Percentiles rank a stretch among this genome's conserved stretches.
Evolutionary conservation across 2,113 vertebrate species (phyloP).

Genomic region (Shinisaurus crocodilurus): DNA sequence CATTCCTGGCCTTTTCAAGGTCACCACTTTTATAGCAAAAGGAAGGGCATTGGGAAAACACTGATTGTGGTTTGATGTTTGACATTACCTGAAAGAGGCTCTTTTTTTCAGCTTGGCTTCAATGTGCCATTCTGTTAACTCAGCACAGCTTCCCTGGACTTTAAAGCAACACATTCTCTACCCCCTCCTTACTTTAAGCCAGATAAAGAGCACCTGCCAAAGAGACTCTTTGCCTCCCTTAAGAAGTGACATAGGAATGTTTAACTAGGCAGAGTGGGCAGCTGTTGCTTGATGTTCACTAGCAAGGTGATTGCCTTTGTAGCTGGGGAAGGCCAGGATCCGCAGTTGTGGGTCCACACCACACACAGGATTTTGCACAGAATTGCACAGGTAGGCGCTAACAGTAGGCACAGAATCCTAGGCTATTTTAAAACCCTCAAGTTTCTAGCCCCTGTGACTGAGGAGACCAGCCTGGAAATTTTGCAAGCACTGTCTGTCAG

Average conservation of each 20-base stretch:
- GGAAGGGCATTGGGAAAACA: not conserved
- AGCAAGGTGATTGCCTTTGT: not conserved
- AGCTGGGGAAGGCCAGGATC: conserved; percentile 1
- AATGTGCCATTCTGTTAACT: not conserved
- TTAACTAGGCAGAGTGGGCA: conserved; percentile 32
- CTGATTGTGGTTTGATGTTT: not conserved
- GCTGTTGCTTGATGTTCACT: conserved; percentile 27
- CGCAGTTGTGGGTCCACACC: not conserved
- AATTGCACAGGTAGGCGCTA: no score
- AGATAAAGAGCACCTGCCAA: conserved; percentile 44
- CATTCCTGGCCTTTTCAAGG: conserved; percentile 57
- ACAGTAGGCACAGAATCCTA: no score
- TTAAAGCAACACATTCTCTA: accelerated
- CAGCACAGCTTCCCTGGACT: not conserved
- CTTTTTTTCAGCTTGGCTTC: conserved; percentile 5
- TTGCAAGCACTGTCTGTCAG: not conserved
- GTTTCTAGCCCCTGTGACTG: not conserved
- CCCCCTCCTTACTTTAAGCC: not conserved
- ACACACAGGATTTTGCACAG: not conserved
- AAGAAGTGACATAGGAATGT: conserved; percentile 34
- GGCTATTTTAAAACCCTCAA: not conserved
- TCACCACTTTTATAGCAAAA: conserved; percentile 17
- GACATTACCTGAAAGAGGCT: not conserved
- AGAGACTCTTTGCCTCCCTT: conserved; percentile 40
- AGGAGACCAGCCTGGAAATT: not conserved